Percentiles rank a stretch among this genome's conserved stretches.
Conservation (phyloP, 1,140 invertebrate species). For the Sycophaga agraensis region DNA sequence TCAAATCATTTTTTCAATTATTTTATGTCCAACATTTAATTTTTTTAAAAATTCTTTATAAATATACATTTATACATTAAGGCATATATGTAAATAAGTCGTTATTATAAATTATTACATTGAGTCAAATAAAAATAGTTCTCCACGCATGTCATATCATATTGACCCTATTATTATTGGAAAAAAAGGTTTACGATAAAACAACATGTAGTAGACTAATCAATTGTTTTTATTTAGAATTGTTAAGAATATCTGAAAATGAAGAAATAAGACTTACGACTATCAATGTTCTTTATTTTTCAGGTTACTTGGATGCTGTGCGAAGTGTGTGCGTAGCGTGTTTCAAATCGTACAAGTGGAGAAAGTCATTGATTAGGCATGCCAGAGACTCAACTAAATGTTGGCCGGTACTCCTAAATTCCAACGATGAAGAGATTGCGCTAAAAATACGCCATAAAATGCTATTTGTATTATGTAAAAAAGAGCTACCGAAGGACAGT, state of each 20-base stretch:
- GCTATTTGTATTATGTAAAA: constrained; percentile 40
- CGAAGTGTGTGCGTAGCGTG: constrained; percentile 51
- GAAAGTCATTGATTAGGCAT: constrained; percentile 59
- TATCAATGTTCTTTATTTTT: constrained; percentile 37
- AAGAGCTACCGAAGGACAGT: no score
- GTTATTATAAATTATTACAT: no score
- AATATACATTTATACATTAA: no score
- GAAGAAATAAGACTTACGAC: constrained; percentile 5
- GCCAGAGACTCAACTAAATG: constrained; percentile 52
- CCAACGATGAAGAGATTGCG: constrained; percentile 50
- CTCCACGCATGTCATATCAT: no score
- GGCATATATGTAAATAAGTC: no score
- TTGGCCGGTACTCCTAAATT: constrained; percentile 52
- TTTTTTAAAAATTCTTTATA: no score
- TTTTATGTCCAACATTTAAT: no score
- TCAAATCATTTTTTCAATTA: no score
- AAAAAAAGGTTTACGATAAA: no score
- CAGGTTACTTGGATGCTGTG: constrained; percentile 30
- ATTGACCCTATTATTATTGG: no score
- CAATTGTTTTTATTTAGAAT: not conserved
- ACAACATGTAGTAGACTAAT: constrained; percentile 29
- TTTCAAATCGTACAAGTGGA: constrained; percentile 58
- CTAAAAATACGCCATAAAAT: constrained; percentile 53
- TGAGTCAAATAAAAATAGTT: no score
- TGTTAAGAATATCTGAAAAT: not conserved